Evolutionary conservation across 2,113 vertebrate species (phyloP).

Genomic region (Gorsachius goisagi): DNA sequence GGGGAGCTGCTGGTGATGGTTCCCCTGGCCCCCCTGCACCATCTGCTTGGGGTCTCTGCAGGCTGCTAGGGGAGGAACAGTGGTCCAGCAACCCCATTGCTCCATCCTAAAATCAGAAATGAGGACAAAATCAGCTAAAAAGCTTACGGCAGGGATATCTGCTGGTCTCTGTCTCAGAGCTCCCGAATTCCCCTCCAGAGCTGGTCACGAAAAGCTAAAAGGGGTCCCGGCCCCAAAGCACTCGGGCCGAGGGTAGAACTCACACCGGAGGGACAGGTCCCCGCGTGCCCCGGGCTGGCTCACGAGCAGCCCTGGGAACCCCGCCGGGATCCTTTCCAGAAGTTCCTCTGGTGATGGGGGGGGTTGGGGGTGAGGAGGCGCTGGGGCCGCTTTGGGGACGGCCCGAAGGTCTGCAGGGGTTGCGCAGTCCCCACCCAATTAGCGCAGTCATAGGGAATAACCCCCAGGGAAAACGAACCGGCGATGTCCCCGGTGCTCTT

Average conservation of each 20-base stretch:
- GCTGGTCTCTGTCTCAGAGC: not conserved
- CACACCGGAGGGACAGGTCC: no score
- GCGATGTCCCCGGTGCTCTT: not conserved
- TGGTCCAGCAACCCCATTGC: not conserved
- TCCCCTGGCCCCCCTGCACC: not conserved
- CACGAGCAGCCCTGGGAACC: not conserved
- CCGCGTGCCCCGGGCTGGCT: not conserved
- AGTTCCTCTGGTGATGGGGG: accelerated
- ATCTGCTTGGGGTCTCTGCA: not conserved
- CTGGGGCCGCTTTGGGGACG: not conserved
- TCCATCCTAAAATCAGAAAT: not conserved
- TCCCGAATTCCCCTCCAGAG: accelerated
- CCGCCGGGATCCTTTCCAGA: not conserved
- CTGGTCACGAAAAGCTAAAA: not conserved
- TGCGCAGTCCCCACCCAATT: not conserved
- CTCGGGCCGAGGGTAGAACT: not conserved
- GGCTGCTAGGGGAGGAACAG: not conserved
- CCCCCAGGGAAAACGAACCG: accelerated
- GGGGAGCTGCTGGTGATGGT: not conserved
- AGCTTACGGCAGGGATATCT: not conserved
- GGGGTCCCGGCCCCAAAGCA: not conserved
- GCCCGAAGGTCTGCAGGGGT: not conserved
- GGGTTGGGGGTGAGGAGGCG: not conserved
- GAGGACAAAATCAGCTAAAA: not conserved
- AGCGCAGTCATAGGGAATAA: accelerated